Percentiles rank a stretch among this genome's conserved stretches.
Conservation (phyloP, 2,113 vertebrate species). For the Peromyscus polionotus region DNA sequence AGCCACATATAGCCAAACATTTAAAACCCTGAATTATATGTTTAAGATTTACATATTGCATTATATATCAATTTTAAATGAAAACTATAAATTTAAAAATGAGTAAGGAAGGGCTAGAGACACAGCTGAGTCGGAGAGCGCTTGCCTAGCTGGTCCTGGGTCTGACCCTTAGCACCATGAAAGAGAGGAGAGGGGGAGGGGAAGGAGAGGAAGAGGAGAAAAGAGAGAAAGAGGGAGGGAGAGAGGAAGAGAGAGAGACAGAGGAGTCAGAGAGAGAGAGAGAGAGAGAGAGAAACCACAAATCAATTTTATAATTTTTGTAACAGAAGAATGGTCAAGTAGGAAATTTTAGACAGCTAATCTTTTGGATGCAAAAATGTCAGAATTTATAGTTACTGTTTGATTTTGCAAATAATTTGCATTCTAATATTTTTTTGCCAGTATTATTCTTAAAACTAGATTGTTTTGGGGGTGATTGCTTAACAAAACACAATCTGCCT, state of each 20-base stretch:
- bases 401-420: conserved; percentile 41
- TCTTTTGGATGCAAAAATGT: conserved; percentile 21
- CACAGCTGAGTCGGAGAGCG: too few relatives aligned
- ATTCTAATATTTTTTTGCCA: conserved; percentile 50
- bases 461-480: conserved; percentile 36
- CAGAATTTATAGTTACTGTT: conserved; percentile 30
- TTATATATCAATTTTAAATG: not conserved
- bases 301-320: conserved; percentile 20
- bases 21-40: not conserved
- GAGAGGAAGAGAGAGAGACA: not conserved
- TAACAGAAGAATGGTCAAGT: conserved; percentile 1
- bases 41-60: not conserved
- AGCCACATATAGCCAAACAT: not conserved
- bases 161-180: not conserved
- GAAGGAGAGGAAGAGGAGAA: not conserved
- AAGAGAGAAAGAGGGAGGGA: not conserved
- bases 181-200: not conserved
- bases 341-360: not conserved
- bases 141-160: not conserved
- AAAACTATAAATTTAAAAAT: not conserved
- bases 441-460: conserved; percentile 38
- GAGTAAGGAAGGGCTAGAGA: not conserved
- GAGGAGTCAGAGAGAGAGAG: not conserved
- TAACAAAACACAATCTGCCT: conserved; percentile 41
- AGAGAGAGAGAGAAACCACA: not conserved